Percentiles rank a stretch among this genome's conserved stretches.
phyloP scores from a whole-genome alignment of 2,888 invertebrate species.

The Stomorhina lunata region DNA sequence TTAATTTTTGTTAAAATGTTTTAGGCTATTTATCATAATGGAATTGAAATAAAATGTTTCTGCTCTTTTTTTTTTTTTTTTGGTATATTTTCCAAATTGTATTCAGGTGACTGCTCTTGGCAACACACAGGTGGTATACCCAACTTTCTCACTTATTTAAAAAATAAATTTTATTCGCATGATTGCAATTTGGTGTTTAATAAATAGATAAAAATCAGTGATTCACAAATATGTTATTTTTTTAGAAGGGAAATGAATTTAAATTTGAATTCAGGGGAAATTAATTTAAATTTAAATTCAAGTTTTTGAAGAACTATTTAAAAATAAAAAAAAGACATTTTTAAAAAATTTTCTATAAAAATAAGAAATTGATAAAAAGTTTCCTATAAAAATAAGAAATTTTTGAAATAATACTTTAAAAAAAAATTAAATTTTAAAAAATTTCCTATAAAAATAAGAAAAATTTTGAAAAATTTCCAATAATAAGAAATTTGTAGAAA shows the following conservation, averaged over 20 bases:
- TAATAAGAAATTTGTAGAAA: too few species aligned
- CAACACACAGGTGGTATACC: slow-evolving; percentile 44
- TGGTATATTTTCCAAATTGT: neutral
- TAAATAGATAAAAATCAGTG: slow-evolving; percentile 16
- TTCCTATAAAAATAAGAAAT: too few species aligned
- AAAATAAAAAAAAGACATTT: too few species aligned
- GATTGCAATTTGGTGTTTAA: neutral
- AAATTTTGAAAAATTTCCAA: too few species aligned
- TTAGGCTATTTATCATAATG: slow-evolving; percentile 42
- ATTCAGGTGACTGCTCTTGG: slow-evolving; percentile 51
- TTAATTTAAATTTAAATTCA: too few species aligned
- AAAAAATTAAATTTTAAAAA: too few species aligned
- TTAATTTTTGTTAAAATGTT: slow-evolving; percentile 43
- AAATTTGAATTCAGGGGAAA: neutral
- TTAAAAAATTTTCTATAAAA: too few species aligned
- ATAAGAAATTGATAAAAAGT: too few species aligned
- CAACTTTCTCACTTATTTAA: neutral
- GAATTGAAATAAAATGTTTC: slow-evolving; percentile 23
- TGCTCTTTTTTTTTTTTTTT: slow-evolving; percentile 19
- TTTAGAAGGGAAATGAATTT: neutral
- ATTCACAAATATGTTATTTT: slow-evolving; percentile 16
- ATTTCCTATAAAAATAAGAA: too few species aligned
- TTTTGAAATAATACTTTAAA: too few species aligned
- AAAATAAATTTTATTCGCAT: neutral
- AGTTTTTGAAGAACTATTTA: too few species aligned